Conservation (phyloP, 2,888 invertebrate genomes). For the Hypolimnas misippus region DNA sequence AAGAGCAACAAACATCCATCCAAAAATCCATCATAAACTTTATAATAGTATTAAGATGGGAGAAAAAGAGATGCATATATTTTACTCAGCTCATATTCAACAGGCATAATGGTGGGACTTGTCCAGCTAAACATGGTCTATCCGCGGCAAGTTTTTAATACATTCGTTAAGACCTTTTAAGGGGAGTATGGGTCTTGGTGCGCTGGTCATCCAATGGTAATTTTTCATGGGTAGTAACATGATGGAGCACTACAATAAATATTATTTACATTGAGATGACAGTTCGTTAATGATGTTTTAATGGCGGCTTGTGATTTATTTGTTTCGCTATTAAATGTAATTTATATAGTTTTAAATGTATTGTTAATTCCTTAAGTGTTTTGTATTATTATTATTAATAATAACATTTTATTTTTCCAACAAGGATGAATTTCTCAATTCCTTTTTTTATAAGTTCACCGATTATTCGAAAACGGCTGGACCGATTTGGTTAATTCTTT, state of each 20-base stretch:
- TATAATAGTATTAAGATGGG: constrained; percentile 35
- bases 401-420: too few relatives aligned
- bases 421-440: too few relatives aligned
- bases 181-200: constrained; percentile 48
- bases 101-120: constrained; percentile 23
- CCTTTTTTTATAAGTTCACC: too few relatives aligned
- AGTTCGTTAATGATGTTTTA: constrained; percentile 62
- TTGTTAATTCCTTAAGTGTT: not conserved
- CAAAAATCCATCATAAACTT: constrained; percentile 33
- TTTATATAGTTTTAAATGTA: not conserved
- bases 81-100: constrained; percentile 35
- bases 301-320: constrained; percentile 56
- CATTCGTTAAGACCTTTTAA: constrained; percentile 37
- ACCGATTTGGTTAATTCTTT: too few relatives aligned
- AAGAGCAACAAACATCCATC: not conserved
- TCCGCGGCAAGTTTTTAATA: constrained; percentile 41
- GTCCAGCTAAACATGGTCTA: constrained; percentile 46
- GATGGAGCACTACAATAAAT: constrained; percentile 57
- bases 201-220: constrained; percentile 48
- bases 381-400: not conserved
- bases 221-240: constrained; percentile 59
- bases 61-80: constrained; percentile 46
- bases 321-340: constrained; percentile 38
- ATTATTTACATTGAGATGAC: constrained; percentile 61
- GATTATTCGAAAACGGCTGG: too few relatives aligned